A percentile compares a stretch with the other conserved stretches of the same genome.
Conservation (phyloP, 2,888 invertebrate genomes). For the Dolichomitus sp. region DNA sequence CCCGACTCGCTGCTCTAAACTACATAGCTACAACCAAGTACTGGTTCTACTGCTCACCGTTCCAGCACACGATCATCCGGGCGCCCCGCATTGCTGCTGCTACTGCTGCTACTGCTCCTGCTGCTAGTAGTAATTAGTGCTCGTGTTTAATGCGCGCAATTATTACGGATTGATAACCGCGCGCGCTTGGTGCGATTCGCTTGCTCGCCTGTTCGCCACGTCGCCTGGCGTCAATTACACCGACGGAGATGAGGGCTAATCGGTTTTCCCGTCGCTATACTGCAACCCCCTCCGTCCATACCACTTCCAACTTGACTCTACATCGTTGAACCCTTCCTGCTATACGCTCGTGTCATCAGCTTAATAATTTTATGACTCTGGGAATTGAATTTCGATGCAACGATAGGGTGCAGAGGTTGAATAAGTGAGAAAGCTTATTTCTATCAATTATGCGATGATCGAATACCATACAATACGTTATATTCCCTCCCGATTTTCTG, state of each 20-base stretch:
- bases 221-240: slow-evolving; percentile 70
- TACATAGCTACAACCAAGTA: slow-evolving; percentile 32
- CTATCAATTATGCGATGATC: slow-evolving; percentile 38
- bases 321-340: slow-evolving; percentile 7
- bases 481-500: slow-evolving; percentile 6
- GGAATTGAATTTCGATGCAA: slow-evolving; percentile 10
- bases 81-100: slow-evolving; percentile 47
- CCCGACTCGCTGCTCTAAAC: slow-evolving; percentile 45
- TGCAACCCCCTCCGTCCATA: slow-evolving; percentile 20
- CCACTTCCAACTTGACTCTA: slow-evolving; percentile 35
- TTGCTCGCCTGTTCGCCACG: slow-evolving; percentile 36
- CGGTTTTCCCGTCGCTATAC: slow-evolving; percentile 64
- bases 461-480: slow-evolving; percentile 17
- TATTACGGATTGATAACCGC: slow-evolving; percentile 83
- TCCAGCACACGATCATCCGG: slow-evolving; percentile 60
- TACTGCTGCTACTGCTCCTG: slow-evolving; percentile 50
- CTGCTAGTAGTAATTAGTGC: slow-evolving; percentile 78
- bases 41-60: slow-evolving; percentile 63
- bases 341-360: slow-evolving; percentile 27
- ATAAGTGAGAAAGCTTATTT: slow-evolving; percentile 1
- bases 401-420: not conserved
- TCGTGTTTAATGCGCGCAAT: slow-evolving; percentile 82
- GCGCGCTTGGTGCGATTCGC: slow-evolving; percentile 67
- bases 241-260: slow-evolving; percentile 73
- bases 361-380: slow-evolving; percentile 44